phyloP scores from a whole-genome alignment of 2,113 vertebrate genomes.

The Mastomys natalensis region DNA sequence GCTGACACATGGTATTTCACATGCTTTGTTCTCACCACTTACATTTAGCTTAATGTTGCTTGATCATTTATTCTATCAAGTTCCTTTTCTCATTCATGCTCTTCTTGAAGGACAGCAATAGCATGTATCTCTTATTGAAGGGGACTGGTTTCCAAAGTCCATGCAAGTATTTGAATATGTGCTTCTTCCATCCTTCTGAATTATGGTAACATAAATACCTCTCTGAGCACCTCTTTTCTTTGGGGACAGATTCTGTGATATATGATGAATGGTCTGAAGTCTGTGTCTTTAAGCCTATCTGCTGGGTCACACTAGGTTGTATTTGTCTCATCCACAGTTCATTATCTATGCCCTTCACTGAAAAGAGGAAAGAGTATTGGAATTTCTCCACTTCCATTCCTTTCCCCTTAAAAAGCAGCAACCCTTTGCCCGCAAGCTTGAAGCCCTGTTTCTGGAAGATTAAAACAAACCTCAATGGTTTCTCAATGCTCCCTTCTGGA shows the following conservation, averaged over 20 bases:
- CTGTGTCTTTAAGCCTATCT: neutral
- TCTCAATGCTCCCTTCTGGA: neutral
- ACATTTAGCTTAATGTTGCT: neutral
- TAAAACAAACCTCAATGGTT: no score
- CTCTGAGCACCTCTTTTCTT: neutral
- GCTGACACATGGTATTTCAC: no score
- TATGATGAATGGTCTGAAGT: neutral
- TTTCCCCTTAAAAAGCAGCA: neutral
- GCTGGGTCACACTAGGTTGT: neutral
- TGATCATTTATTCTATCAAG: neutral
- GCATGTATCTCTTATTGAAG: neutral
- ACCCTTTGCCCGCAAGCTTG: accelerated
- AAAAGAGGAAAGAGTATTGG: neutral
- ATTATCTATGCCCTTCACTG: neutral
- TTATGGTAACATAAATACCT: accelerated
- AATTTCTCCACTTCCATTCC: neutral
- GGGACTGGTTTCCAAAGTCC: neutral
- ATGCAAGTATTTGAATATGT: neutral
- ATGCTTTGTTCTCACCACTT: neutral
- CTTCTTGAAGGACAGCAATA: neutral
- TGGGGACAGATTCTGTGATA: neutral
- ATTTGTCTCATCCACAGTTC: neutral
- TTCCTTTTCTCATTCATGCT: neutral
- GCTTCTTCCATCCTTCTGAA: neutral
- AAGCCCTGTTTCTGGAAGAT: neutral